These are phyloP conservation scores for Drosophila yakuba DNA, from an alignment of 1,140 invertebrate genomes.

Conservation along the genomic window DNA sequence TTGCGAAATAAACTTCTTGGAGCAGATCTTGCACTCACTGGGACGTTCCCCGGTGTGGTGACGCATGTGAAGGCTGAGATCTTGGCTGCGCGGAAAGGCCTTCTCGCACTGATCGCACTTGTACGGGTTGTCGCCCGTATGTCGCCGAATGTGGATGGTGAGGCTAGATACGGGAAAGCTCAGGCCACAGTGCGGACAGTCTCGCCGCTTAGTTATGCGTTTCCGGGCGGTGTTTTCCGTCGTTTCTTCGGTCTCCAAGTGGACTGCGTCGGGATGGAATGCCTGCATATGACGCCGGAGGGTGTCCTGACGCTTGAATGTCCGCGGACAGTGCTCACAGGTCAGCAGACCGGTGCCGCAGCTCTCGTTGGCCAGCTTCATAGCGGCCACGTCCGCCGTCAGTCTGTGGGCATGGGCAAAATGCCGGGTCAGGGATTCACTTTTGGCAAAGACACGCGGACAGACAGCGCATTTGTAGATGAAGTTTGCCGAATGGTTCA, in stretches of 20 bases:
- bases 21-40: conserved; percentile 86
- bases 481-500: conserved; percentile 35
- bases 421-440: conserved; percentile 53
- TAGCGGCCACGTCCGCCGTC: conserved; percentile 49
- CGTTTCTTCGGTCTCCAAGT: background rate
- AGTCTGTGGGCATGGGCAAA: conserved; percentile 50
- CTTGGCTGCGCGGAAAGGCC: conserved; percentile 72
- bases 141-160: conserved; percentile 87
- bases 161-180: conserved; percentile 86
- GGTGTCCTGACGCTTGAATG: conserved; percentile 85
- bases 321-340: conserved; percentile 85
- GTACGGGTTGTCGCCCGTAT: conserved; percentile 85
- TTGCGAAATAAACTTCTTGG: conserved; percentile 84
- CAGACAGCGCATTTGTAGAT: conserved; percentile 57
- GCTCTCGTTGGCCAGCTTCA: conserved; percentile 81
- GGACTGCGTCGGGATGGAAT: conserved; percentile 53
- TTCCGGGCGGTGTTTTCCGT: conserved; percentile 25
- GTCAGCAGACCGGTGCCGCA: conserved; percentile 67
- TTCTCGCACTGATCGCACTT: conserved; percentile 71
- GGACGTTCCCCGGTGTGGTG: conserved; percentile 87
- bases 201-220: conserved; percentile 52
- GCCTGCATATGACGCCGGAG: conserved; percentile 62
- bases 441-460: conserved; percentile 63
- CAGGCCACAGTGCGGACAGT: conserved; percentile 86
- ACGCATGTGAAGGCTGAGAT: conserved; percentile 85